A percentile compares a stretch with the other conserved stretches of the same genome.
Conservation (phyloP, 2,888 invertebrate genomes). For the Sisyra terminalis region DNA sequence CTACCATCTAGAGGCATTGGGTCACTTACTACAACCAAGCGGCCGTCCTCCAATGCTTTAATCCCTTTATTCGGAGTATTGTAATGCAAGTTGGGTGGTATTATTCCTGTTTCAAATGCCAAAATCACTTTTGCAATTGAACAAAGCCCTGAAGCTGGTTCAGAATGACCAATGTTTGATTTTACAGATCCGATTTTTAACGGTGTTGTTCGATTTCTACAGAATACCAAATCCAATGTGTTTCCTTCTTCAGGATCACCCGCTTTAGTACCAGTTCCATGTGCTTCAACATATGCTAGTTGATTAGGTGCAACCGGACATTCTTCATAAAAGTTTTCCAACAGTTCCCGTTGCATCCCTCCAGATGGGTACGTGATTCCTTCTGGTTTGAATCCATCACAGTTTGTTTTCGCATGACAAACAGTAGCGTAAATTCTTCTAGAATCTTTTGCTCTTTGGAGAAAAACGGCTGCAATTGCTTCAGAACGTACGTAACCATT, state of each 20-base stretch:
- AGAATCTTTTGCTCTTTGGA: constrained; percentile 45
- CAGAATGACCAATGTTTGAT: constrained; percentile 87
- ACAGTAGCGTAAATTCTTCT: constrained; percentile 33
- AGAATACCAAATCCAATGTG: constrained; percentile 66
- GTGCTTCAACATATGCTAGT: constrained; percentile 73
- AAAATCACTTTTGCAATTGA: constrained; percentile 56
- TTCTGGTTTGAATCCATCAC: constrained; percentile 24
- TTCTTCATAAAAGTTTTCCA: constrained; percentile 48
- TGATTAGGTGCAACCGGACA: constrained; percentile 49
- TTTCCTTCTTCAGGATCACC: constrained; percentile 87
- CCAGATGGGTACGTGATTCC: constrained; percentile 25
- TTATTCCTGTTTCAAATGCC: constrained; percentile 59
- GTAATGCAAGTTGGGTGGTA: constrained; percentile 80
- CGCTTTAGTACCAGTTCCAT: constrained; percentile 64
- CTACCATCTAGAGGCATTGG: constrained; percentile 54
- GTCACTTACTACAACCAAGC: constrained; percentile 56
- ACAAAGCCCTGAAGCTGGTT: constrained; percentile 70
- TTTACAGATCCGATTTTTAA: constrained; percentile 81
- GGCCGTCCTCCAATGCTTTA: constrained; percentile 39
- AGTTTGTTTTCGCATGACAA: constrained; percentile 17
- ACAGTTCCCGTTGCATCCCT: constrained; percentile 39
- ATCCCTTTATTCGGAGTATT: constrained; percentile 32
- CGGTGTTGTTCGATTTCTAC: constrained; percentile 54
- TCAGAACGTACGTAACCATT: constrained; percentile 77
- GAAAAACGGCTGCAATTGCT: constrained; percentile 47